Percentiles rank a stretch among this genome's conserved stretches.
These are phyloP conservation scores for Rhopilema esculentum DNA, from an alignment of 30 jellyfish, hydroid and myxozoan species.

Conservation along the genomic window DNA sequence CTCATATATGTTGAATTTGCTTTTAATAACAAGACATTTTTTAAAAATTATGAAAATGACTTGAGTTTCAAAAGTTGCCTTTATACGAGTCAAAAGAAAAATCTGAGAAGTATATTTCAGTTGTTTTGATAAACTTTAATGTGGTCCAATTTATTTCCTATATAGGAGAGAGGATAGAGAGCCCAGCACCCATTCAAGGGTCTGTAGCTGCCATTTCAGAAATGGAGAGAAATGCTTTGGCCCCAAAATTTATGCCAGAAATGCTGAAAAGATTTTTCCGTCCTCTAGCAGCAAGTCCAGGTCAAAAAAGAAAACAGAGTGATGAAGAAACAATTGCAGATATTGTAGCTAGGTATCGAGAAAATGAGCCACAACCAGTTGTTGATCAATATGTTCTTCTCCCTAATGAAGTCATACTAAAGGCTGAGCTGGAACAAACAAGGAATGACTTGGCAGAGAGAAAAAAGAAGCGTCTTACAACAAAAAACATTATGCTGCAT, in stretches of 20 bases:
- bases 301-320: not conserved
- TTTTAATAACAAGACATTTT: no score
- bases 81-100: no score
- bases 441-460: not conserved
- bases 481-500: constrained; percentile 1
- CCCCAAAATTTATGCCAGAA: constrained; percentile 11
- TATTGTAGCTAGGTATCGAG: not conserved
- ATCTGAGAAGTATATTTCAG: no score
- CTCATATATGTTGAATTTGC: no score
- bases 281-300: not conserved
- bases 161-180: constrained; percentile 41
- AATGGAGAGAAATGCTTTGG: constrained; percentile 26
- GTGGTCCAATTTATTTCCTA: not conserved
- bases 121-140: no score
- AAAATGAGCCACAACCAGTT: constrained; percentile 6
- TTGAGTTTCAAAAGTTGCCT: no score
- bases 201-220: constrained; percentile 50
- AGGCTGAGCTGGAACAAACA: constrained; percentile 1
- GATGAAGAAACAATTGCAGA: not conserved
- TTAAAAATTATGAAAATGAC: no score
- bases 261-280: constrained; percentile 16
- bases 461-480: not conserved
- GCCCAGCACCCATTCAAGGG: no score
- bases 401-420: not conserved
- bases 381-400: not conserved